These are phyloP conservation scores for Gryllus longicercus DNA, from an alignment of 2,888 invertebrate species.

Conservation along the genomic window DNA sequence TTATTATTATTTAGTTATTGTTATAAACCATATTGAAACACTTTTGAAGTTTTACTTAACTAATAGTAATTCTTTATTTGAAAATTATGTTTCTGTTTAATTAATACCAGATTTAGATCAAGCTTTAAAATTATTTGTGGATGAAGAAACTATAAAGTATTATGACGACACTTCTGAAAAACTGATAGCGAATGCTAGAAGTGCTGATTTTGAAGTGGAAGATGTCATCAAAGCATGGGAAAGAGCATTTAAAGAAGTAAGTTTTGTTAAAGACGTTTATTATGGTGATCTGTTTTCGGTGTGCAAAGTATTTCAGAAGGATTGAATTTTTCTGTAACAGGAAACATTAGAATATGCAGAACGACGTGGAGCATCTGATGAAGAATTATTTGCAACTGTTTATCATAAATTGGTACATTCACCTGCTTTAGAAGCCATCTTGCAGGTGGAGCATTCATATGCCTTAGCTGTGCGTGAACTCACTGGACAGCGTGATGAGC, in stretches of 20 bases:
- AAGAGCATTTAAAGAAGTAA: constrained; percentile 65
- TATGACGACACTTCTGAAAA: constrained; percentile 63
- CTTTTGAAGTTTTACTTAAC: not conserved
- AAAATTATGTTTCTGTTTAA: not conserved
- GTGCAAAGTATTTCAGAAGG: not conserved
- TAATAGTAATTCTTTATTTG: not conserved
- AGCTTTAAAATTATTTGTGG: constrained; percentile 61
- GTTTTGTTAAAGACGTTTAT: constrained; percentile 32
- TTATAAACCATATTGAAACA: not conserved
- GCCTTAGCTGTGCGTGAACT: constrained; percentile 75
- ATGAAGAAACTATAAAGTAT: constrained; percentile 62
- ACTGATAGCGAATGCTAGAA: constrained; percentile 58
- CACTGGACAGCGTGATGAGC: constrained; percentile 67
- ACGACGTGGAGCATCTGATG: constrained; percentile 74
- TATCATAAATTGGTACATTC: constrained; percentile 82
- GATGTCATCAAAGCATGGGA: constrained; percentile 76
- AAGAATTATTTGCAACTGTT: constrained; percentile 80
- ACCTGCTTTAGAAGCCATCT: constrained; percentile 79
- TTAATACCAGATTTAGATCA: constrained; percentile 55
- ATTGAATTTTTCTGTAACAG: constrained; percentile 44
- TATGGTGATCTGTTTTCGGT: not conserved
- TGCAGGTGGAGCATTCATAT: constrained; percentile 83
- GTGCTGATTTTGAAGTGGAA: constrained; percentile 66
- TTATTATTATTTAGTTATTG: not conserved
- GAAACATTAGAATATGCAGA: constrained; percentile 83